Evolutionary conservation across 2,797 vertebrate genomes (phyloP).

Genomic region (Percopsis omiscomaycus): DNA sequence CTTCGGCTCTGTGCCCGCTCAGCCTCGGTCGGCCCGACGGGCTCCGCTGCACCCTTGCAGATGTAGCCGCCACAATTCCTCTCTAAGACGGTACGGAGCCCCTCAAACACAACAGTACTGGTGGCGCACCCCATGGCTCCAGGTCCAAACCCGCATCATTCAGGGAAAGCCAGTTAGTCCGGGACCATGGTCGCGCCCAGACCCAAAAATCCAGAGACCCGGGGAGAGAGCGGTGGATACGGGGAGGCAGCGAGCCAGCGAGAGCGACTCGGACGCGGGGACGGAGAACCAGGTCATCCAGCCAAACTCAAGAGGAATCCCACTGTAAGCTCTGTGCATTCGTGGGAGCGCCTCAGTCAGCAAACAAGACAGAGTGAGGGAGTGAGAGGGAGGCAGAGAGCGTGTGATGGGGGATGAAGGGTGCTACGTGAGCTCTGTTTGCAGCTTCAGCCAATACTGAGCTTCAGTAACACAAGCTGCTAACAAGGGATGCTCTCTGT

Average conservation of each 20-base stretch:
- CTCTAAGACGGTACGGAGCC: constrained; percentile 89
- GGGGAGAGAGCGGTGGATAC: constrained; percentile 18
- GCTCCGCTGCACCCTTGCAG: constrained; percentile 87
- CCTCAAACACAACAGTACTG: constrained; percentile 90
- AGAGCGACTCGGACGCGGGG: constrained; percentile 13
- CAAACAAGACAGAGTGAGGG: constrained; percentile 39
- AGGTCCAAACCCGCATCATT: constrained; percentile 73
- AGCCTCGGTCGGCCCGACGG: constrained; percentile 80
- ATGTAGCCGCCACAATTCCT: constrained; percentile 93
- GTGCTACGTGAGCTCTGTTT: constrained; percentile 66
- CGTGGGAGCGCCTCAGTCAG: constrained; percentile 67
- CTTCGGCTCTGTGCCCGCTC: constrained; percentile 82
- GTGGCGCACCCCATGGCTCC: constrained; percentile 94
- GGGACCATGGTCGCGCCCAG: constrained; percentile 10
- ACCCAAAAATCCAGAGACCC: constrained; percentile 42
- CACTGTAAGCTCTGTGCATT: constrained; percentile 42
- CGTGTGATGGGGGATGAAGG: constrained; percentile 65
- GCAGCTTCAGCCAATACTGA: constrained; percentile 64
- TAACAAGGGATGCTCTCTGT: constrained; percentile 44
- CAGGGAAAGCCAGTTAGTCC: constrained; percentile 45
- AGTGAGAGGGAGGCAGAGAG: constrained; percentile 32
- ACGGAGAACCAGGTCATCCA: constrained; percentile 34
- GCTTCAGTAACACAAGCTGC: constrained; percentile 41
- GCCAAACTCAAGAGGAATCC: constrained; percentile 10
- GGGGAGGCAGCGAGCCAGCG: constrained; percentile 23